A percentile compares a stretch with the other conserved stretches of the same genome.
Evolutionary conservation across 2,888 invertebrate genomes (phyloP).

Genomic region (Epistrophe grossulariae): DNA sequence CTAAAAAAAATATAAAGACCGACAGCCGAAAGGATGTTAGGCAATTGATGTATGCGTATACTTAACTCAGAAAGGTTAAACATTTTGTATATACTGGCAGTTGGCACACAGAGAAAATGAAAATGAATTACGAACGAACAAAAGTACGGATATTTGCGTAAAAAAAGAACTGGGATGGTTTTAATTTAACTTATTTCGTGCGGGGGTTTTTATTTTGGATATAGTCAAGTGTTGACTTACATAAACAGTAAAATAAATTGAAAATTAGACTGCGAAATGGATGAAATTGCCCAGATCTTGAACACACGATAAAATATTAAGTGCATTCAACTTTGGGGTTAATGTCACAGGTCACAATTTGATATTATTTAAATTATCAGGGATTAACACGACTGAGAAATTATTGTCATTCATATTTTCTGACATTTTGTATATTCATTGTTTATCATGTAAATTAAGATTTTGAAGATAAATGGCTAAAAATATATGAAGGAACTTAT

Average conservation of each 20-base stretch:
- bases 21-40: not conserved
- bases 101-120: not conserved
- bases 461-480: not conserved
- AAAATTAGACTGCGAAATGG: not conserved
- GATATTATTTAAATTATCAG: not conserved
- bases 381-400: not conserved
- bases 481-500: too few relatives aligned
- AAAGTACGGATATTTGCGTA: not conserved
- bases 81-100: not conserved
- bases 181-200: not conserved
- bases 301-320: not conserved
- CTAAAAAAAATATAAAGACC: not conserved
- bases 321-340: not conserved
- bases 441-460: too few relatives aligned
- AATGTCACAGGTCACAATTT: not conserved
- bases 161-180: not conserved
- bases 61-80: constrained; percentile 5
- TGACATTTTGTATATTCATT: not conserved
- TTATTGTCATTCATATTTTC: not conserved
- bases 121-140: not conserved
- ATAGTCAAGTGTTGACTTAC: not conserved
- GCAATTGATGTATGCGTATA: not conserved
- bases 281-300: not conserved
- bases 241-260: not conserved
- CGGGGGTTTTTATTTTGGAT: not conserved